Conservation (phyloP, 1,140 invertebrate genomes). For the Anastrepha obliqua region DNA sequence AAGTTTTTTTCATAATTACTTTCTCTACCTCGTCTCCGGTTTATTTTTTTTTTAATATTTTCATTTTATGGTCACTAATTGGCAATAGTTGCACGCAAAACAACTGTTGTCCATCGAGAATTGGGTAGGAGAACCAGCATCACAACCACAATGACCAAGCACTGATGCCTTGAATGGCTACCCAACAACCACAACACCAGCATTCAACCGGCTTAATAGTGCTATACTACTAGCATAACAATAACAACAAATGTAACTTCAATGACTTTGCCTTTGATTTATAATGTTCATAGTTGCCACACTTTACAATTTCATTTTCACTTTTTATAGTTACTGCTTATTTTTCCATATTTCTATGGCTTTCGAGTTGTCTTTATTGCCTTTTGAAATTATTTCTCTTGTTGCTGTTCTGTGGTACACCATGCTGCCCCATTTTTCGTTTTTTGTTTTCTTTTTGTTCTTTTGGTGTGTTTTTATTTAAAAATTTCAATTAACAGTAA, state of each 20-base stretch:
- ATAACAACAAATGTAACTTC: not conserved
- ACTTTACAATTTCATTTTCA: constrained; percentile 15
- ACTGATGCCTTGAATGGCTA: not conserved
- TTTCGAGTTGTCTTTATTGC: not conserved
- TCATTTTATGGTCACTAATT: constrained; percentile 2
- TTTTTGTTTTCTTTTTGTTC: not conserved
- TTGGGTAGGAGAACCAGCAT: not conserved
- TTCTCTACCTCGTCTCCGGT: not conserved
- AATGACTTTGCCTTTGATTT: constrained; percentile 29
- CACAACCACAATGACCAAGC: constrained; percentile 3
- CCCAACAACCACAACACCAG: not conserved
- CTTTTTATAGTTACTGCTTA: constrained; percentile 18
- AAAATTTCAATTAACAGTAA: constrained; percentile 30
- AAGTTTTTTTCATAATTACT: not conserved
- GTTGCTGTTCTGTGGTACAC: not conserved
- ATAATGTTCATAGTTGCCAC: constrained; percentile 43
- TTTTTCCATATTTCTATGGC: not conserved
- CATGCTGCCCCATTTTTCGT: not conserved
- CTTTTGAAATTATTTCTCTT: not conserved
- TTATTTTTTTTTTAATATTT: not conserved
- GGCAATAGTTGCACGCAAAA: constrained; percentile 28
- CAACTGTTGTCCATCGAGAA: not conserved
- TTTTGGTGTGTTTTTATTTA: not conserved
- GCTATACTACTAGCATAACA: not conserved
- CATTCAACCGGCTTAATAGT: constrained; percentile 10